phyloP scores from a whole-genome alignment of 2,888 invertebrate genomes.

The Brenthis ino region DNA sequence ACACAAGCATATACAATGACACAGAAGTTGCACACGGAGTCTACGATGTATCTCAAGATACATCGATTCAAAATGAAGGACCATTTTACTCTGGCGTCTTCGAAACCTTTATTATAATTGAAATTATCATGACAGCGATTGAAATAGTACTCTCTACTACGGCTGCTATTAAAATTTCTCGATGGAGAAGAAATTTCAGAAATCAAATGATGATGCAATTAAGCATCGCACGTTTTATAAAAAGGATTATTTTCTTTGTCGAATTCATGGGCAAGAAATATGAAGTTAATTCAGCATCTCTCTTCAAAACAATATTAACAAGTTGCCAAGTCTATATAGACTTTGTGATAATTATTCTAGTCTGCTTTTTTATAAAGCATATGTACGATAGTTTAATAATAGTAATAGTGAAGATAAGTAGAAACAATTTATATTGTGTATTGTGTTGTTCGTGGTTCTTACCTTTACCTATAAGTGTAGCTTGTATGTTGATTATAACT shows the following conservation, averaged over 20 bases:
- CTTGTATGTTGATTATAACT: slow-evolving; percentile 50
- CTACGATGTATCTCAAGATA: slow-evolving; percentile 16
- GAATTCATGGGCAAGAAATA: slow-evolving; percentile 52
- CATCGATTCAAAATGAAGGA: slow-evolving; percentile 34
- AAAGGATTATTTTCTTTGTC: slow-evolving; percentile 58
- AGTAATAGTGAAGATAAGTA: slow-evolving; percentile 65
- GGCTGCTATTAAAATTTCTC: slow-evolving; percentile 62
- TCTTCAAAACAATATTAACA: slow-evolving; percentile 44
- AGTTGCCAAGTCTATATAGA: slow-evolving; percentile 64
- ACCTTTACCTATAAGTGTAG: slow-evolving; percentile 57
- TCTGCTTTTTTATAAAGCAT: slow-evolving; percentile 71
- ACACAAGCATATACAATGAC: slow-evolving; percentile 10
- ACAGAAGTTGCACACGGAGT: slow-evolving; percentile 8
- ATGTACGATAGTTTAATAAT: slow-evolving; percentile 72
- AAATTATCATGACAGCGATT: slow-evolving; percentile 68
- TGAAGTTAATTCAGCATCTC: slow-evolving; percentile 36
- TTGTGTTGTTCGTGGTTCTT: slow-evolving; percentile 63
- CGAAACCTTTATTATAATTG: slow-evolving; percentile 60
- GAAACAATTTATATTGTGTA: slow-evolving; percentile 58
- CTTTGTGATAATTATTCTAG: slow-evolving; percentile 66
- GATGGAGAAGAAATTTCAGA: slow-evolving; percentile 73
- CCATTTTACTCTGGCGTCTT: slow-evolving; percentile 45
- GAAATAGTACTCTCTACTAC: slow-evolving; percentile 61
- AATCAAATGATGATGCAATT: slow-evolving; percentile 76
- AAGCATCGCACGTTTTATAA: slow-evolving; percentile 64